These are phyloP conservation scores for Chrysomela aeneicollis DNA, from an alignment of 2,888 invertebrate species.

Conservation along the genomic window DNA sequence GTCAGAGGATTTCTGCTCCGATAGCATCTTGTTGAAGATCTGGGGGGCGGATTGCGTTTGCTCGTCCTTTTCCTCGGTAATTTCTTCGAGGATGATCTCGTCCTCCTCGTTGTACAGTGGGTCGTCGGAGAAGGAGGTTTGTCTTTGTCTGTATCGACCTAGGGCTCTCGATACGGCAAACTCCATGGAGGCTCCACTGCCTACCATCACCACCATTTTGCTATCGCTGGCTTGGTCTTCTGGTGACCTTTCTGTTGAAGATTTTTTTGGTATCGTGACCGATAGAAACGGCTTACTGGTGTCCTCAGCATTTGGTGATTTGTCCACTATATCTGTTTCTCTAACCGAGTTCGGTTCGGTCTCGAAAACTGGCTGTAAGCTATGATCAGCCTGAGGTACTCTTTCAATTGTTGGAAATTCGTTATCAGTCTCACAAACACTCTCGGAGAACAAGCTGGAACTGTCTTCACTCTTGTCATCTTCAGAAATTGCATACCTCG, in stretches of 20 bases:
- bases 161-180: conserved; percentile 84
- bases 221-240: conserved; percentile 64
- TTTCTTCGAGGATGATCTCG: conserved; percentile 50
- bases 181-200: conserved; percentile 76
- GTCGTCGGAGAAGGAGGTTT: conserved; percentile 76
- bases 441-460: conserved; percentile 71
- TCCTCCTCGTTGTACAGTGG: conserved; percentile 60
- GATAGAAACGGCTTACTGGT: conserved; percentile 73
- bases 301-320: conserved; percentile 66
- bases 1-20: conserved; percentile 54
- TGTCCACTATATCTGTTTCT: conserved; percentile 71
- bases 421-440: conserved; percentile 67
- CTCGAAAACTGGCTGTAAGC: conserved; percentile 45
- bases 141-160: conserved; percentile 79
- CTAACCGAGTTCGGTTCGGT: conserved; percentile 48
- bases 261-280: conserved; percentile 76
- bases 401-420: conserved; percentile 68
- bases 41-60: conserved; percentile 30
- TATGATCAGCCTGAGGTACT: conserved; percentile 40
- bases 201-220: conserved; percentile 63
- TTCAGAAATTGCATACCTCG: conserved; percentile 76
- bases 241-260: conserved; percentile 67
- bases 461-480: conserved; percentile 68
- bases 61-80: conserved; percentile 42
- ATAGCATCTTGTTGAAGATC: conserved; percentile 32